phyloP scores from a whole-genome alignment of 2,797 vertebrate genomes.

The Macropodus opercularis region DNA sequence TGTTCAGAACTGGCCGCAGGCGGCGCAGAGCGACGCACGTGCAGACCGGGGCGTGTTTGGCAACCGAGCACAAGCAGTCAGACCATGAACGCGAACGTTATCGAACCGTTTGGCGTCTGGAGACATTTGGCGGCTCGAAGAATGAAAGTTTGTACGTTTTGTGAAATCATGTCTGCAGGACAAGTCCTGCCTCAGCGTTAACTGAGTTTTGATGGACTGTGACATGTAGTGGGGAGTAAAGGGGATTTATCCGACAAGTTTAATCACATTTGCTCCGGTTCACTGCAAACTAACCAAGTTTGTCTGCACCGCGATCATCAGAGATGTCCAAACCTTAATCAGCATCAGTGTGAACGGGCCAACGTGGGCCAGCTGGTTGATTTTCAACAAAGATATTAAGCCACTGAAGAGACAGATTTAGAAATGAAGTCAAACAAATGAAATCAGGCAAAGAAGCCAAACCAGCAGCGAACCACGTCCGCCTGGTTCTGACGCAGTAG shows the following conservation, averaged over 20 bases:
- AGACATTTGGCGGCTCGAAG: neutral
- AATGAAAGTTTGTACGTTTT: neutral
- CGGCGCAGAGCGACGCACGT: conserved; percentile 16
- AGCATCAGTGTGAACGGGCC: neutral
- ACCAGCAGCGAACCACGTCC: too few relatives aligned
- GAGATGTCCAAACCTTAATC: too few relatives aligned
- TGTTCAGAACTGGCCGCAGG: conserved; percentile 38
- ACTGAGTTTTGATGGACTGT: neutral
- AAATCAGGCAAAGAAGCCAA: neutral
- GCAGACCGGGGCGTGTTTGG: conserved; percentile 11
- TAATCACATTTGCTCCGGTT: too few relatives aligned
- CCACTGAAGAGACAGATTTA: neutral
- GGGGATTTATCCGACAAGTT: neutral
- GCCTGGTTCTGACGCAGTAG: too few relatives aligned
- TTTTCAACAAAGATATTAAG: neutral
- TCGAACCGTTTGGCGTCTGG: neutral
- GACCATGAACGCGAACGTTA: too few relatives aligned
- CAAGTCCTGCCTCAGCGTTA: neutral
- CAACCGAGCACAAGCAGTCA: neutral
- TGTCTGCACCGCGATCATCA: too few relatives aligned
- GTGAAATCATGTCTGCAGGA: neutral
- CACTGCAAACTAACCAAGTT: too few relatives aligned
- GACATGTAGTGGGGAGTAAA: neutral
- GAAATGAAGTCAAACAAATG: neutral
- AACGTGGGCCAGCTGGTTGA: neutral